Base-by-base conservation (phyloP, 2,888 invertebrate genomes). In the Caenorhabditis sp. region DNA sequence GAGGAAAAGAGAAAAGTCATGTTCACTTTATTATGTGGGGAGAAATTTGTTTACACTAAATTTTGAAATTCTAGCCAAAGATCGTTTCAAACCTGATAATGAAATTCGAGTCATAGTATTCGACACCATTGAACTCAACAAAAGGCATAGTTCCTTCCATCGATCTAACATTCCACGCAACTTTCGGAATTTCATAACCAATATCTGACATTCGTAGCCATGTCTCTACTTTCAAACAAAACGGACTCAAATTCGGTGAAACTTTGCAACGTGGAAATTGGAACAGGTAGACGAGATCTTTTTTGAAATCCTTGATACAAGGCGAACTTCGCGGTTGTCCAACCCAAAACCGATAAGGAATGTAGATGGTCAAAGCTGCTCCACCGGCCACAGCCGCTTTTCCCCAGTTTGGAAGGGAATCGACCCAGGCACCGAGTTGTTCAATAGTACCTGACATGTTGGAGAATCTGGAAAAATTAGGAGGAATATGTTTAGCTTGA, bases 211-310 rank as follows among this genome's bases (percentile, higher is more conserved):
- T 92, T 89, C 95, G 92, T 83, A 95, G 91, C 95, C 95, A 95
- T 88, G 95, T 94, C 91, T 95, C 95, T 85, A 95, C 94, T 92
- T 95, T 95, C 89, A 95, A 92, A 91, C 94, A 95, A 90, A 93
- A 95, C 70, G 95, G 94, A 82, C 95, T 95, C 85, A 94, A 91
- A 78, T 94, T 95, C 71, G 95, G 95, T 88, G 95, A 90, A 88
- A 93, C 91, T 83, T 94, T 93, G 81, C 94, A 94, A 88, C 95
- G 92, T 82, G 94, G 92, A 89, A 95, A 94, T 90, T 95, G 95
- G 90, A 94, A 95, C 89, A 96, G 90, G 90, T 96, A 96, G 81
- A 95, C 93, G 85, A 93, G 91, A 90, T 95, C 95, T 54, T 67
- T 74, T 31, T 78, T 70, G 78, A 69, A 83, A 49, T 81, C 77